phyloP scores from a whole-genome alignment of 2,113 vertebrate species.

The Mustela nigripes region DNA sequence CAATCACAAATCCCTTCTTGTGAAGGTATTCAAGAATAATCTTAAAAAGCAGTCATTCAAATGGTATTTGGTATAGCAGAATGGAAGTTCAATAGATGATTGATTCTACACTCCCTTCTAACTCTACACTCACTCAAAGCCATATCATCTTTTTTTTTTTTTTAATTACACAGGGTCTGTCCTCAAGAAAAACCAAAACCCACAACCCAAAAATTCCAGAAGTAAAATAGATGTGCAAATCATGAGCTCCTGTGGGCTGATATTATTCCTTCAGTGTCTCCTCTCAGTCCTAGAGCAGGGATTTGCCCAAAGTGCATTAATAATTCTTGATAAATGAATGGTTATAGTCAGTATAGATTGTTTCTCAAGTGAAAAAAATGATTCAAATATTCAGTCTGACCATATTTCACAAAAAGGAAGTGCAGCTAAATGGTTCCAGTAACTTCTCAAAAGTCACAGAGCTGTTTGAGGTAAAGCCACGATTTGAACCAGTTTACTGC shows the following conservation, averaged over 20 bases:
- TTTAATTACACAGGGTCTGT: background rate
- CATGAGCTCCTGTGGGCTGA: background rate
- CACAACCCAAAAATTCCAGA: background rate
- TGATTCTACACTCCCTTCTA: background rate
- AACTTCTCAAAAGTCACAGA: constrained; percentile 7
- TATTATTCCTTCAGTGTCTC: background rate
- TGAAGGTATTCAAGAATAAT: constrained; percentile 39
- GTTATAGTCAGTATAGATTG: background rate
- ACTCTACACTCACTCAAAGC: background rate
- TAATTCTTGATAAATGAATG: constrained; percentile 1
- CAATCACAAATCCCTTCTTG: background rate
- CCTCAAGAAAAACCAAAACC: background rate
- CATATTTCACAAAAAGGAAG: background rate
- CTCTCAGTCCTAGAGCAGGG: background rate
- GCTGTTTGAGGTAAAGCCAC: background rate
- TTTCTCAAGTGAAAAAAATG: constrained; percentile 11
- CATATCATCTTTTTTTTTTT: background rate
- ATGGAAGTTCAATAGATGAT: background rate
- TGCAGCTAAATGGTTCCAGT: background rate
- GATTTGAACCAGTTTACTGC: background rate
- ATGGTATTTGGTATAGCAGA: background rate
- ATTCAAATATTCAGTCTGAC: background rate
- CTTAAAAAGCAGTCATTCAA: background rate
- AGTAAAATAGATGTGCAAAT: background rate
- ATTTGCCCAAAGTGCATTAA: background rate